Conservation (phyloP, 92 coral and sea anemone genomes). For the Palythoa caribaeorum region DNA sequence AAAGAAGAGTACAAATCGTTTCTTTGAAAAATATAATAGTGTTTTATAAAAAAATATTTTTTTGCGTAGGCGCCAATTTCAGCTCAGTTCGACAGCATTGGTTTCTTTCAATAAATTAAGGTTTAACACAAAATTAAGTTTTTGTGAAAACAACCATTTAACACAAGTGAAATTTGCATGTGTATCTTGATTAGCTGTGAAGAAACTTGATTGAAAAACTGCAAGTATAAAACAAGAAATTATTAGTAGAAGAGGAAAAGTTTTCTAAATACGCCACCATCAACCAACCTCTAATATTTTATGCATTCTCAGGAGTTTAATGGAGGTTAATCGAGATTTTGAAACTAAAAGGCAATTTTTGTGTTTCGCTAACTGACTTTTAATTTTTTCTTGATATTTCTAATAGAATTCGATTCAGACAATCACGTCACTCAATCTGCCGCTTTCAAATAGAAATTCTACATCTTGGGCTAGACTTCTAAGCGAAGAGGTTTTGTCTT, state of each 20-base stretch:
- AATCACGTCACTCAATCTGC: not conserved
- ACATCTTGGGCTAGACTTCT: not conserved
- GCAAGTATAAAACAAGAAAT: not conserved
- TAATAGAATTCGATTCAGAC: not conserved
- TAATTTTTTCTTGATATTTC: not conserved
- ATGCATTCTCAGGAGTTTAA: not conserved
- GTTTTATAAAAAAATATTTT: not conserved
- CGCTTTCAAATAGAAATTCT: not conserved
- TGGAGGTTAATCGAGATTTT: not conserved
- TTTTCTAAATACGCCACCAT: not conserved
- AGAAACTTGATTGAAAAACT: not conserved
- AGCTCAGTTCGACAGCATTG: not conserved
- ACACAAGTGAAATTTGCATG: slow-evolving; percentile 46
- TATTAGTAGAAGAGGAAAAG: not conserved
- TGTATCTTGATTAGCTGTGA: slow-evolving; percentile 32
- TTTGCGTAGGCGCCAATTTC: not conserved
- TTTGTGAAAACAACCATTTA: slow-evolving; percentile 14
- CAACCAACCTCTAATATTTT: no score
- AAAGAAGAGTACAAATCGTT: not conserved
- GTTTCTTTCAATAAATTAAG: slow-evolving; percentile 23
- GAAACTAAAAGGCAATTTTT: not conserved
- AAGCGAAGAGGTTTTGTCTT: not conserved
- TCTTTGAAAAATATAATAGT: not conserved
- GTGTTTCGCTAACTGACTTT: not conserved
- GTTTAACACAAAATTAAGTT: slow-evolving; percentile 48